Evolutionary conservation across 2,797 vertebrate species (phyloP).

Genomic region (Oryzias dopingdopingensis): DNA sequence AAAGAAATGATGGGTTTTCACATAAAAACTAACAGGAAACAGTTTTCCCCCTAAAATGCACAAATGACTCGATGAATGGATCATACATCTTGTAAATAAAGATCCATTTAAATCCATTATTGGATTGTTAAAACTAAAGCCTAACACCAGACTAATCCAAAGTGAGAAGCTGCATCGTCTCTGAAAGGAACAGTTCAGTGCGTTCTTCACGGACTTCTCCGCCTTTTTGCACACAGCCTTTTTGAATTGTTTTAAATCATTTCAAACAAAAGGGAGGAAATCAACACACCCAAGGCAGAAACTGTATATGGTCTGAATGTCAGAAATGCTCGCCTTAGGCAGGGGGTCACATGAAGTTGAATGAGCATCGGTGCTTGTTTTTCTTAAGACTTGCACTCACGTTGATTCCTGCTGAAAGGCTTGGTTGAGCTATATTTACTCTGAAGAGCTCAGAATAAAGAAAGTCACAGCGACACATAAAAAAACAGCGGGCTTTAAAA

Average conservation of each 20-base stretch:
- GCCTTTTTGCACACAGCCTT: background rate
- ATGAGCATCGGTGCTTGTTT: background rate
- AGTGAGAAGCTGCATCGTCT: background rate
- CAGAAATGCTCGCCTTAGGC: background rate
- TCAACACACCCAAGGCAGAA: background rate
- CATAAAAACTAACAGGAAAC: no score
- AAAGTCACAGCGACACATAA: background rate
- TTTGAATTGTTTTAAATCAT: background rate
- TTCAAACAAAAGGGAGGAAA: background rate
- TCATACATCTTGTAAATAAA: no score
- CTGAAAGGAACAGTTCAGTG: conserved; percentile 1
- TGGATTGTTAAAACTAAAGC: no score
- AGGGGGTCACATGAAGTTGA: conserved; percentile 7
- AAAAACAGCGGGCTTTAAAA: background rate
- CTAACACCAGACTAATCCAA: no score
- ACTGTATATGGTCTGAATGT: background rate
- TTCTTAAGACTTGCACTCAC: background rate
- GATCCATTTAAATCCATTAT: no score
- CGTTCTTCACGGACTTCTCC: background rate
- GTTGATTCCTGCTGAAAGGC: conserved; percentile 5
- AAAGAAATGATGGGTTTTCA: no score
- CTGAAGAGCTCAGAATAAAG: background rate
- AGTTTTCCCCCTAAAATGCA: no score
- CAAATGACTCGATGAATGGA: no score
- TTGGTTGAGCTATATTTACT: background rate